Percentiles rank a stretch among this genome's conserved stretches.
phyloP scores from a whole-genome alignment of 2,888 invertebrate genomes.

The Latheticus oryzae region DNA sequence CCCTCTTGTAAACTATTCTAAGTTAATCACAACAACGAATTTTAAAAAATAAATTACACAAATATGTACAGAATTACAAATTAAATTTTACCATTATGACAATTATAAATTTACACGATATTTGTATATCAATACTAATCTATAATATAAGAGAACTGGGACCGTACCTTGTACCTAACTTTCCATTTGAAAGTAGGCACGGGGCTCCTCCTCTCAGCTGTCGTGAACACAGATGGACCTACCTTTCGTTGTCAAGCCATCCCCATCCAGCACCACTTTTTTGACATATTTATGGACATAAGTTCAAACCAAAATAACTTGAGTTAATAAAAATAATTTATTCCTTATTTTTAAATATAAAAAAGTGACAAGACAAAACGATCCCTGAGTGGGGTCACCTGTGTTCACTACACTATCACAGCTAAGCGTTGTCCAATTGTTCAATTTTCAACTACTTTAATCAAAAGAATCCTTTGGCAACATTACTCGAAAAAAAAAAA shows the following conservation, averaged over 20 bases:
- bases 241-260: constrained; percentile 59
- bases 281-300: constrained; percentile 24
- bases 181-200: constrained; percentile 84
- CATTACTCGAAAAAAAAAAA: constrained; percentile 23
- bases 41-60: too few species aligned
- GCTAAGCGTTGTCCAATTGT: constrained; percentile 53
- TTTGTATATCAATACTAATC: constrained; percentile 20
- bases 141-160: constrained; percentile 53
- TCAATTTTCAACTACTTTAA: constrained; percentile 44
- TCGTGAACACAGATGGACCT: constrained; percentile 70
- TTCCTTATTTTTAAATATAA: constrained; percentile 42
- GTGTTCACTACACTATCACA: constrained; percentile 65
- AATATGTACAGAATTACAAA: constrained; percentile 27
- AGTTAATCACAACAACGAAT: too few species aligned
- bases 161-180: constrained; percentile 85
- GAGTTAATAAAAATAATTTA: constrained; percentile 46
- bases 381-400: constrained; percentile 58
- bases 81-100: constrained; percentile 27
- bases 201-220: constrained; percentile 70
- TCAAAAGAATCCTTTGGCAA: constrained; percentile 41
- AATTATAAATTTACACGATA: constrained; percentile 27
- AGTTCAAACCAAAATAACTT: constrained; percentile 29
- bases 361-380: constrained; percentile 47
- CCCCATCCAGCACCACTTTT: too few species aligned
- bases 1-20: too few species aligned